These are phyloP conservation scores for Xestia xanthographa DNA, from an alignment of 2,888 invertebrate genomes.

Conservation along the genomic window DNA sequence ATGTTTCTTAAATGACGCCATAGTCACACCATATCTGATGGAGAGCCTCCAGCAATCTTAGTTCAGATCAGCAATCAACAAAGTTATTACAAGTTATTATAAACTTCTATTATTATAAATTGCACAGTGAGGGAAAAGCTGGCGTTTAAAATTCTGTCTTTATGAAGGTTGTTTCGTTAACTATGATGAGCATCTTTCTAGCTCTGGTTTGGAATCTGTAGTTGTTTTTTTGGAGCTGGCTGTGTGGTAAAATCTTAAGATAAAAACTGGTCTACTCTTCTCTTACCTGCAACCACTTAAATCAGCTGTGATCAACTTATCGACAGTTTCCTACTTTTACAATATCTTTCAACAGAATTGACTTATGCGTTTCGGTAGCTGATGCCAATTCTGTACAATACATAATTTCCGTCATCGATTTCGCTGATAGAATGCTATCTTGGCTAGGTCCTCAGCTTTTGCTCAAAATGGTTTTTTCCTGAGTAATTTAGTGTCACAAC, in stretches of 20 bases:
- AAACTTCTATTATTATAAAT: constrained; percentile 51
- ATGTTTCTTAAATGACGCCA: constrained; percentile 57
- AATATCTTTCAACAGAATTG: neutral
- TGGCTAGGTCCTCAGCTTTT: too few relatives aligned
- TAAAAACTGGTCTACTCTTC: neutral
- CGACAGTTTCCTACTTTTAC: neutral
- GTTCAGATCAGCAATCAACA: constrained; percentile 56
- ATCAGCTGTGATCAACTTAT: neutral
- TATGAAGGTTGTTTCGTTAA: constrained; percentile 15
- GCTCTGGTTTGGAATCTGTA: neutral
- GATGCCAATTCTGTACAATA: neutral
- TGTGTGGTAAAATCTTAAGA: neutral
- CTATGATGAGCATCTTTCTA: constrained; percentile 19
- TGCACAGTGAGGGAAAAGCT: constrained; percentile 36
- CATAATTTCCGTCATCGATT: neutral
- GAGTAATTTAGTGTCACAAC: too few relatives aligned
- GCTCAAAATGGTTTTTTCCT: too few relatives aligned
- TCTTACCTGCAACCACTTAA: neutral
- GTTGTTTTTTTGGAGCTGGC: too few relatives aligned
- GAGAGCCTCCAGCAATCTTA: constrained; percentile 51
- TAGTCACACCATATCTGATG: constrained; percentile 59
- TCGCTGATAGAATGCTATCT: too few relatives aligned
- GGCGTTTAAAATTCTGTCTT: constrained; percentile 6
- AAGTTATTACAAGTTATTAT: constrained; percentile 58
- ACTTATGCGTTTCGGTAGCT: too few relatives aligned